Evolutionary conservation across 2,113 vertebrate genomes (phyloP).

Genomic region (Merops nubicus): DNA sequence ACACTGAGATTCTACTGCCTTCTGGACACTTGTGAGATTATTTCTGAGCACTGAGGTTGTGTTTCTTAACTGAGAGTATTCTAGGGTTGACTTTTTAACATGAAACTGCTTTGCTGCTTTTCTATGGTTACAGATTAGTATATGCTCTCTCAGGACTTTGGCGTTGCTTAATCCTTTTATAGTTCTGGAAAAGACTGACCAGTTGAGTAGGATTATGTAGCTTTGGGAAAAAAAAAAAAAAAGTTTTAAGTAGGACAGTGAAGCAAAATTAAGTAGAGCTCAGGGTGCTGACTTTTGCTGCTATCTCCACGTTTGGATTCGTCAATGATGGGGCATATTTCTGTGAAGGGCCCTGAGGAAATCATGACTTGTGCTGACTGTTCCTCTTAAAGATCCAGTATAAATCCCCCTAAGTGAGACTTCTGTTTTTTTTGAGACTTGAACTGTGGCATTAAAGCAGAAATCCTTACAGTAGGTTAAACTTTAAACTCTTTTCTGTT

Average conservation of each 20-base stretch:
- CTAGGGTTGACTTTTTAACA: neutral
- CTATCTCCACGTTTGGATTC: neutral
- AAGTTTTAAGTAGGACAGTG: neutral
- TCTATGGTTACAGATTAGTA: conserved; percentile 1
- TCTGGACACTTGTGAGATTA: neutral
- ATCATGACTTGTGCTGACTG: neutral
- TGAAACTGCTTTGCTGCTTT: neutral
- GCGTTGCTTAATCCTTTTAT: neutral
- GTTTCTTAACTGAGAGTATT: neutral
- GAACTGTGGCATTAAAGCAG: neutral
- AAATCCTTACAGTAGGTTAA: neutral
- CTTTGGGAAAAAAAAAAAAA: neutral
- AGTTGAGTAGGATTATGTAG: neutral
- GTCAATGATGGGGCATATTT: neutral
- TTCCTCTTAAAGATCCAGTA: neutral
- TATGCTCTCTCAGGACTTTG: neutral
- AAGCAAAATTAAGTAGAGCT: neutral
- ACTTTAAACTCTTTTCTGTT: conserved; percentile 29
- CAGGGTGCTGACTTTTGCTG: neutral
- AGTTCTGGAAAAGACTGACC: neutral
- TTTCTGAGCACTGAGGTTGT: neutral
- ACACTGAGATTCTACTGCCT: conserved; percentile 2
- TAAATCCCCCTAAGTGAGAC: neutral
- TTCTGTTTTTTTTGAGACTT: neutral
- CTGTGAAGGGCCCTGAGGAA: neutral